A percentile compares a stretch with the other conserved stretches of the same genome.
phyloP scores from a whole-genome alignment of 1,140 invertebrate genomes.

The Drosophila mayri region DNA sequence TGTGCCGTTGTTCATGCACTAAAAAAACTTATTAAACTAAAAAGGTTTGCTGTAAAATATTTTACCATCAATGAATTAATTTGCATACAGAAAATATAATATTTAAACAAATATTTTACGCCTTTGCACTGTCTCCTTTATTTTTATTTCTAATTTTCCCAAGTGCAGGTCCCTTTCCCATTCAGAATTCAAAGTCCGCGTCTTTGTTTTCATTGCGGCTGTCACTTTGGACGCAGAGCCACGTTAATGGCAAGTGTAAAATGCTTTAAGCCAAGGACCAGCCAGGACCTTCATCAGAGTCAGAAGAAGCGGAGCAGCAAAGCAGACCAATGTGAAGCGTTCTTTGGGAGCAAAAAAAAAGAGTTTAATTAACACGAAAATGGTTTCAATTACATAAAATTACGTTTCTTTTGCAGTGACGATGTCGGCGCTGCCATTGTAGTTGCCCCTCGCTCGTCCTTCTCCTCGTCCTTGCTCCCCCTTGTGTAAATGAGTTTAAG shows the following conservation, averaged over 20 bases:
- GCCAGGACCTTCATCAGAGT: slow-evolving; percentile 45
- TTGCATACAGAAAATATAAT: no score
- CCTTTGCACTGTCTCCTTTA: no score
- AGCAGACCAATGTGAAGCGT: slow-evolving; percentile 21
- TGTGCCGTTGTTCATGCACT: slow-evolving; percentile 36
- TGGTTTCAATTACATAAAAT: slow-evolving; percentile 84
- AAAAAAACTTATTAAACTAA: neutral
- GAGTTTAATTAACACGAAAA: slow-evolving; percentile 84
- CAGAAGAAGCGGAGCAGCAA: slow-evolving; percentile 8
- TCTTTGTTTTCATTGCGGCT: slow-evolving; percentile 82
- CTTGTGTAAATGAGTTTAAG: slow-evolving; percentile 26
- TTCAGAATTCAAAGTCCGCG: slow-evolving; percentile 37
- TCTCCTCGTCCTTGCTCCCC: neutral
- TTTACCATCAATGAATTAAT: no score
- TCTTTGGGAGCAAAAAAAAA: slow-evolving; percentile 59
- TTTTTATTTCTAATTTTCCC: neutral
- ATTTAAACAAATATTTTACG: no score
- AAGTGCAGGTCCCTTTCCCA: neutral
- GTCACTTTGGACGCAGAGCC: slow-evolving; percentile 74
- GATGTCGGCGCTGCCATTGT: slow-evolving; percentile 53
- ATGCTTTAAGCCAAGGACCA: slow-evolving; percentile 72
- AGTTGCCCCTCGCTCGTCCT: slow-evolving; percentile 28
- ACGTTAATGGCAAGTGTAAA: slow-evolving; percentile 83
- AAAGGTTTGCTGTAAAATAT: no score
- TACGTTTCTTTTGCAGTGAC: slow-evolving; percentile 77